Conservation (phyloP, 2,113 vertebrate genomes). For the Phalacrocorax carbo region DNA sequence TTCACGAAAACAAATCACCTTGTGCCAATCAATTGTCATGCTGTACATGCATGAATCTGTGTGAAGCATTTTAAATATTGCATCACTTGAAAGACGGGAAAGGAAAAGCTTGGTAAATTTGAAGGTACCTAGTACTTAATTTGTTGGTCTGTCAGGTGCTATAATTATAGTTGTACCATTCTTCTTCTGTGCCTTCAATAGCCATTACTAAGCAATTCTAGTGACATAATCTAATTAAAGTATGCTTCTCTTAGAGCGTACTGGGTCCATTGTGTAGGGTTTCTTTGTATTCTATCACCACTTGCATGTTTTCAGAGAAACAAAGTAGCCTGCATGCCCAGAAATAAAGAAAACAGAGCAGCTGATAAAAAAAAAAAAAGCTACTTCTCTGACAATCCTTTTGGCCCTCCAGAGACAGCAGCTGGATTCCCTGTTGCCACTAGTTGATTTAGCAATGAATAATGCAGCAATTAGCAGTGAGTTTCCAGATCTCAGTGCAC, state of each 20-base stretch:
- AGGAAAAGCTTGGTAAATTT: background rate
- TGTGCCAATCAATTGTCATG: constrained; percentile 71
- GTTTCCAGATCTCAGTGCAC: background rate
- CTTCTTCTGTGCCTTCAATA: constrained; percentile 37
- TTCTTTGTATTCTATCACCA: background rate
- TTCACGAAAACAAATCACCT: constrained; percentile 80
- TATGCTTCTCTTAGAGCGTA: background rate
- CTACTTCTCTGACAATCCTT: background rate
- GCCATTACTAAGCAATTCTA: constrained; percentile 45
- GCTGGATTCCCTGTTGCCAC: constrained; percentile 4
- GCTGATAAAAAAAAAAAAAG: background rate
- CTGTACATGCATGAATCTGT: constrained; percentile 66
- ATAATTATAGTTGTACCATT: constrained; percentile 51
- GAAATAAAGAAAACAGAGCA: background rate
- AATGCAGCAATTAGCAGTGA: constrained; percentile 27
- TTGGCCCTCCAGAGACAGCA: constrained; percentile 18
- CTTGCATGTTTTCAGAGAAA: background rate
- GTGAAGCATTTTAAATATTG: constrained; percentile 51
- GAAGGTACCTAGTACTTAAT: constrained; percentile 31
- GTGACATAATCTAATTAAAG: constrained; percentile 60
- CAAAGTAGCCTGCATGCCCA: background rate
- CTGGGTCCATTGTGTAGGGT: background rate
- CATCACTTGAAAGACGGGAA: background rate
- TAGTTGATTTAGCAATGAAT: constrained; percentile 44
- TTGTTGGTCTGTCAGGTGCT: constrained; percentile 53